Base-by-base conservation (phyloP, 2,113 vertebrate species). In the Lepidothrix coronata region DNA sequence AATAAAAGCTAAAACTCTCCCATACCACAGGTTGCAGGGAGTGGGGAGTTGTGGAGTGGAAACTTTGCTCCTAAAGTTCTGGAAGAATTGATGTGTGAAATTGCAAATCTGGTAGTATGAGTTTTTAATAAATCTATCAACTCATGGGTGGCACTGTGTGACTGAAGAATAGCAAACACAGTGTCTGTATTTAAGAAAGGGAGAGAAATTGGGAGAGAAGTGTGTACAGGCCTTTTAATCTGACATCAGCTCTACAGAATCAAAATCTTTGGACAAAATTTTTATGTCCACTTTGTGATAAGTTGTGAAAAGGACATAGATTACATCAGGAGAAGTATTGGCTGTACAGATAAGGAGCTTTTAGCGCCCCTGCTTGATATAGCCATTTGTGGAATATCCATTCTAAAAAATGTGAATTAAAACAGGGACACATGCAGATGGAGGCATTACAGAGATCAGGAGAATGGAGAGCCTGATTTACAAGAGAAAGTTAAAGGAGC, bases 41-140 rank as follows among this genome's bases (percentile, higher is more conserved):
- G 51, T 33, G 8, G 23, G 41, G n/a, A 46, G 33, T 61, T 75
- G 62, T 52, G 62, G 80, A 93, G 73, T 78, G 73, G 80, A 95
- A 95, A 95, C 86, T 95, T 91, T 87, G 76, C 92, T 95, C 91
- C 77, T 93, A 27, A 92, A 97, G 89, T 97, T 96, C 80, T 97
- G 86, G 91, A 95, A 89, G 94, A 96, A 97, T 44, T 92, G 84
- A 95, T 95, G 96, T 97, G 96, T 95, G 96, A 97, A 97, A 97
- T 97, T 97, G 94, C 95, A 95, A 97, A 97, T 96, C 95, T 97
- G 94, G 93, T 96, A 86, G 80, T 95, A 95, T 95, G 91, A 87
- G 80, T 68, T 96, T 96, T 97, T 96, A 97, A 97, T 97, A 96
- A 95, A 97, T 95, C 95, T 95, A 89, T 95, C 89, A 96, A 85